A percentile compares a stretch with the other conserved stretches of the same genome.
phyloP scores from a whole-genome alignment of 2,797 vertebrate genomes.

The Macrochelys suwanniensis region DNA sequence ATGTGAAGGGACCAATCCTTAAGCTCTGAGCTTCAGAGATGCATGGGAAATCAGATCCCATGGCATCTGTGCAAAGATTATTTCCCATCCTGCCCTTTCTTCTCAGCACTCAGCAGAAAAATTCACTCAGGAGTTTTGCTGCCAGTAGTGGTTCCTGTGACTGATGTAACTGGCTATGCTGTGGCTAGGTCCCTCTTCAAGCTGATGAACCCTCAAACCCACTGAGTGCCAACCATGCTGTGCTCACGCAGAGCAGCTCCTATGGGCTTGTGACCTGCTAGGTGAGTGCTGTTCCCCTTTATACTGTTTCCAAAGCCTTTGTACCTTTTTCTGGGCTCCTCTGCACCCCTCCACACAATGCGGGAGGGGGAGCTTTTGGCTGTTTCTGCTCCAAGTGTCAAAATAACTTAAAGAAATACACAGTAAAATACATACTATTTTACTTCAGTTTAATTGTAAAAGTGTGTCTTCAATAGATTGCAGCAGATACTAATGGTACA shows the following conservation, averaged over 20 bases:
- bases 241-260: conserved; percentile 31
- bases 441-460: neutral
- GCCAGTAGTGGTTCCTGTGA: conserved; percentile 27
- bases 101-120: conserved; percentile 28
- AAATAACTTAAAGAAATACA: conserved; percentile 47
- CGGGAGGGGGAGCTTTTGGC: conserved; percentile 45
- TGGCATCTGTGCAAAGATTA: conserved; percentile 20
- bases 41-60: conserved; percentile 48
- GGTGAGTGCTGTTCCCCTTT: conserved; percentile 46
- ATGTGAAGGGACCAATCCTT: neutral
- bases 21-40: conserved; percentile 25
- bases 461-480: conserved; percentile 22
- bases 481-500: neutral
- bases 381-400: conserved; percentile 47
- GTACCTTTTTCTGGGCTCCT: conserved; percentile 34
- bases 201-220: conserved; percentile 54
- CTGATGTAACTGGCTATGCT: conserved; percentile 57
- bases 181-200: conserved; percentile 50
- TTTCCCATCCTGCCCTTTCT: conserved; percentile 44
- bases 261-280: conserved; percentile 47
- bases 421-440: conserved; percentile 18
- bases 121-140: conserved; percentile 39
- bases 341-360: conserved; percentile 38
- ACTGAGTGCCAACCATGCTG: conserved; percentile 24
- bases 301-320: conserved; percentile 29